Percentiles rank a stretch among this genome's conserved stretches.
Evolutionary conservation across 2,113 vertebrate genomes (phyloP).

Genomic region (Trematomus loennbergii): DNA sequence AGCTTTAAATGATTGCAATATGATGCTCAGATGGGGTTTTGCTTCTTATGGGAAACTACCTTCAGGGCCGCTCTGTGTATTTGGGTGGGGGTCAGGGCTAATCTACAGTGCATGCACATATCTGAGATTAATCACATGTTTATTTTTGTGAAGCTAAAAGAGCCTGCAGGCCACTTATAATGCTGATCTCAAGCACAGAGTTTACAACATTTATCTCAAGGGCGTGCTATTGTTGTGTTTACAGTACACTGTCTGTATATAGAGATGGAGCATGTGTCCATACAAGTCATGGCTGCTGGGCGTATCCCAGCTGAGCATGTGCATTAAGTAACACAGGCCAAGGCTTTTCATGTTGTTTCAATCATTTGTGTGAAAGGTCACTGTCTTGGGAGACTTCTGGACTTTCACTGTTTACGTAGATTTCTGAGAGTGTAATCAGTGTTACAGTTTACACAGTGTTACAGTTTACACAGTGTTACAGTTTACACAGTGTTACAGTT

Average conservation of each 20-base stretch:
- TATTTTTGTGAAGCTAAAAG: conserved; percentile 30
- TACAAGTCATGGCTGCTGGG: conserved; percentile 25
- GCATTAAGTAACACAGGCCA: conserved; percentile 2
- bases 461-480: background rate
- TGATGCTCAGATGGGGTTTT: conserved; percentile 48
- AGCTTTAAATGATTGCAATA: conserved; percentile 71
- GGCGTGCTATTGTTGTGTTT: conserved; percentile 27
- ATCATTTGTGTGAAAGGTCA: conserved; percentile 2
- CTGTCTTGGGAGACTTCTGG: conserved; percentile 4
- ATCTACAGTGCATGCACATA: conserved; percentile 35
- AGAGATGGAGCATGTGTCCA: conserved; percentile 5
- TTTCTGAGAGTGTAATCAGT: conserved; percentile 27
- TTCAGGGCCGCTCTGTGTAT: conserved; percentile 29
- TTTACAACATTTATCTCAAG: conserved; percentile 13
- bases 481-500: background rate
- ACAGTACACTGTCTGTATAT: conserved; percentile 11
- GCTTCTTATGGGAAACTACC: conserved; percentile 60
- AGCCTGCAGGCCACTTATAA: conserved; percentile 15
- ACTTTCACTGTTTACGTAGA: conserved; percentile 4
- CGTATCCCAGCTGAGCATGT: conserved; percentile 31
- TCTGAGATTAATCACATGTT: conserved; percentile 58
- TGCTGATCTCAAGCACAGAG: conserved; percentile 17
- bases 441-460: background rate
- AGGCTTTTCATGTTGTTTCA: conserved; percentile 1
- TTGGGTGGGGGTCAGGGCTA: conserved; percentile 34